Conservation (phyloP, 1,140 invertebrate species). For the Drosophila quadrilineata region DNA sequence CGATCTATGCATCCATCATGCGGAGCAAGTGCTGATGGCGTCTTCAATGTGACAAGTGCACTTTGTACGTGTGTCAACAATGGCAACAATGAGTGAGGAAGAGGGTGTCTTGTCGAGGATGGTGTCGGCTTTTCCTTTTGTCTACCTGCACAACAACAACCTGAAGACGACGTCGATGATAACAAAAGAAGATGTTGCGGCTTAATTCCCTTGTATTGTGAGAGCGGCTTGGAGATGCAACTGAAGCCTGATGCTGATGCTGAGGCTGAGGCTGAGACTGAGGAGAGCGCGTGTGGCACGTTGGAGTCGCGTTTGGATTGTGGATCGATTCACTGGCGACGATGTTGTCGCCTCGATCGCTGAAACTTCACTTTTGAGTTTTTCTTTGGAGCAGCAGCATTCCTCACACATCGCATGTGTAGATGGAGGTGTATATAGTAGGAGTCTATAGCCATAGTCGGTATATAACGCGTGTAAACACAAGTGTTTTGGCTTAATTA, state of each 20-base stretch:
- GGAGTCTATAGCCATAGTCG: neutral
- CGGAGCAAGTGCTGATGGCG: constrained; percentile 29
- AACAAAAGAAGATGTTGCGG: constrained; percentile 44
- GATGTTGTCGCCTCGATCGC: constrained; percentile 33
- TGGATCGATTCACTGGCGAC: constrained; percentile 42
- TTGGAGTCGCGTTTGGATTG: constrained; percentile 57
- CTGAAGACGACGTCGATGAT: constrained; percentile 1
- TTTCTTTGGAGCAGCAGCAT: constrained; percentile 58
- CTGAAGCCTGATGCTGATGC: too few relatives aligned
- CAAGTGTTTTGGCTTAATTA: constrained; percentile 78
- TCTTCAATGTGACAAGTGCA: constrained; percentile 29
- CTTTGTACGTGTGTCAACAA: constrained; percentile 71
- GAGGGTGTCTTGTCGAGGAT: constrained; percentile 40
- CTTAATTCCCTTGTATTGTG: constrained; percentile 72
- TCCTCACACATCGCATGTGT: constrained; percentile 42
- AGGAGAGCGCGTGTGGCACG: constrained; percentile 65
- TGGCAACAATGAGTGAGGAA: too few relatives aligned
- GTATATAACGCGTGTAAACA: constrained; percentile 67
- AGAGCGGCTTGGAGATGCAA: constrained; percentile 28
- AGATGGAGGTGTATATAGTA: neutral
- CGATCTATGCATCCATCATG: constrained; percentile 52
- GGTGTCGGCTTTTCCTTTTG: constrained; percentile 45
- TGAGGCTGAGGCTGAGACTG: too few relatives aligned
- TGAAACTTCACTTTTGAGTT: constrained; percentile 77
- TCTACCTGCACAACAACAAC: constrained; percentile 35